Evolutionary conservation across 2,888 invertebrate species (phyloP).

Genomic region (Antheraea assamensis): DNA sequence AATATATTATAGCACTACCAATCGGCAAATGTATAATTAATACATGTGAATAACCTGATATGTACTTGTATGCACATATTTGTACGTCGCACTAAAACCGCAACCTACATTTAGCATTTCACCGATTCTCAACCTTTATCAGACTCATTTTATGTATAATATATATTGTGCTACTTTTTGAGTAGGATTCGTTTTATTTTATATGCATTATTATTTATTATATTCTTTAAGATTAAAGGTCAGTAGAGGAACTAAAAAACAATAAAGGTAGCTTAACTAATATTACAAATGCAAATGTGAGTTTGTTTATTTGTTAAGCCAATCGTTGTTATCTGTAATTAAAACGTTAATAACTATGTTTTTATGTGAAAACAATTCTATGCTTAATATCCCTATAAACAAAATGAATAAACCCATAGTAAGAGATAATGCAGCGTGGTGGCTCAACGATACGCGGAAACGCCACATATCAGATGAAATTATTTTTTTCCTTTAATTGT

Average conservation of each 20-base stretch:
- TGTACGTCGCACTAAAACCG: background rate
- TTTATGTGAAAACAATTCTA: too few relatives aligned
- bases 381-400: too few relatives aligned
- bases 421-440: too few relatives aligned
- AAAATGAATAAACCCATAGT: too few relatives aligned
- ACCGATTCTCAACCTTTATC: background rate
- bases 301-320: too few relatives aligned
- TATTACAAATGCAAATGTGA: too few relatives aligned
- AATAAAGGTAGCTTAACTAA: too few relatives aligned
- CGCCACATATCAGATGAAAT: too few relatives aligned
- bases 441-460: too few relatives aligned
- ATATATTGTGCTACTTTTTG: background rate
- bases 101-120: conserved; percentile 2
- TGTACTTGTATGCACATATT: conserved; percentile 4
- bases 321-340: too few relatives aligned
- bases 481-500: too few relatives aligned
- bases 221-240: background rate
- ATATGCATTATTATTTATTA: background rate
- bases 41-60: background rate
- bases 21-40: conserved; percentile 1
- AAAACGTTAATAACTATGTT: too few relatives aligned
- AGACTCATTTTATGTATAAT: background rate
- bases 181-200: background rate
- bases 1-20: background rate
- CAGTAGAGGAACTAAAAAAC: background rate